Percentiles rank a stretch among this genome's conserved stretches.
Evolutionary conservation across 2,113 vertebrate genomes (phyloP).

Genomic region (Periophthalmus modestus): DNA sequence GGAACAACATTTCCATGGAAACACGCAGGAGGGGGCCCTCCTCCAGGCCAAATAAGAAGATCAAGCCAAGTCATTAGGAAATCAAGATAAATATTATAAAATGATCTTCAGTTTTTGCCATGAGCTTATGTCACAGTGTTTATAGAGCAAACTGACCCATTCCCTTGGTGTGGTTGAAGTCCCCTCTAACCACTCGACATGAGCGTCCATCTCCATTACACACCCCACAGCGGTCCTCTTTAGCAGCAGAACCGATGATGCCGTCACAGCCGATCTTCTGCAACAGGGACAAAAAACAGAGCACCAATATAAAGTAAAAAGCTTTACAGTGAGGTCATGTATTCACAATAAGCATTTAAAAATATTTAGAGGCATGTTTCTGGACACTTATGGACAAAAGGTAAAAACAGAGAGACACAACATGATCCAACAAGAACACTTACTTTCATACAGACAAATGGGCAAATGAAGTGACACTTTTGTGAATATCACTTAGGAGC

Average conservation of each 20-base stretch:
- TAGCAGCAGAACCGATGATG: constrained; percentile 90
- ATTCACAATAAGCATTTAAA: neutral
- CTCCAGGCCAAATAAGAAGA: no score
- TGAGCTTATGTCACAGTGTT: neutral
- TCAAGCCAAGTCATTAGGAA: no score
- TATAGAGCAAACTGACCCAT: constrained; percentile 83
- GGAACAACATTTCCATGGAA: no score
- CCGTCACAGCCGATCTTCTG: constrained; percentile 96
- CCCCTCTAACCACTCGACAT: constrained; percentile 92
- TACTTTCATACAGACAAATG: no score
- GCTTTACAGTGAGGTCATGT: neutral
- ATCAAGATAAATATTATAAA: neutral
- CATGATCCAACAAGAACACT: no score
- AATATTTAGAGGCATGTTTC: no score
- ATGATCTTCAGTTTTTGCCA: neutral
- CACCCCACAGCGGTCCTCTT: constrained; percentile 92
- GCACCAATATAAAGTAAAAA: neutral
- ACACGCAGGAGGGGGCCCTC: no score
- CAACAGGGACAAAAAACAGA: neutral
- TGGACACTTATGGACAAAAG: no score
- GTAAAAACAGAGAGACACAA: no score
- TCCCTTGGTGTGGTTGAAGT: constrained; percentile 94
- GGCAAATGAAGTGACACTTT: no score
- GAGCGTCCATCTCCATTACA: constrained; percentile 92
- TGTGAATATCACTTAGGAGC: no score